Evolutionary conservation across 2,797 vertebrate species (phyloP).

Genomic region (Rhinella marina): DNA sequence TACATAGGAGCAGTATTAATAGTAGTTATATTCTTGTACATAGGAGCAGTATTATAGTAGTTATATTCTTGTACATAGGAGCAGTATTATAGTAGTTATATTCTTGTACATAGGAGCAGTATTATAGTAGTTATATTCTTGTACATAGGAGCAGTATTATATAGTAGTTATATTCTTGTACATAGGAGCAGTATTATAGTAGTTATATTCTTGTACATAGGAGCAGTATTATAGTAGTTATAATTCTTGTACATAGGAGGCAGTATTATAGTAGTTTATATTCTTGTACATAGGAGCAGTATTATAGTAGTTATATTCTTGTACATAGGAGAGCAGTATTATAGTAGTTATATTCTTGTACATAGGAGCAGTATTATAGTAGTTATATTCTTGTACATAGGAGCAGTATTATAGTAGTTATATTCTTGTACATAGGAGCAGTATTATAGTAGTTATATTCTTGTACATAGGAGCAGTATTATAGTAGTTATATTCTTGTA

Average conservation of each 20-base stretch:
- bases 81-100: slow-evolving; percentile 11
- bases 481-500: not conserved
- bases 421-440: slow-evolving; percentile 4
- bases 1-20: not conserved
- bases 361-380: slow-evolving; percentile 4
- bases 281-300: not conserved
- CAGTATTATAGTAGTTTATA: slow-evolving; percentile 10
- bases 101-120: slow-evolving; percentile 7
- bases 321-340: not conserved
- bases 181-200: not conserved
- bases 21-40: slow-evolving; percentile 8
- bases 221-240: slow-evolving; percentile 6
- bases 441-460: not conserved
- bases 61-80: no score
- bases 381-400: not conserved
- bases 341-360: slow-evolving; percentile 9
- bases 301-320: slow-evolving; percentile 11
- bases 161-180: slow-evolving; percentile 5
- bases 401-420: slow-evolving; percentile 9
- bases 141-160: slow-evolving; percentile 1
- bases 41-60: not conserved
- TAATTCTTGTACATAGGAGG: not conserved
- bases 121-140: slow-evolving; percentile 8
- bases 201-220: slow-evolving; percentile 4
- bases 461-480: not conserved